These are phyloP conservation scores for Podotricha telesiphe DNA, from an alignment of 2,888 invertebrate species.

Conservation along the genomic window DNA sequence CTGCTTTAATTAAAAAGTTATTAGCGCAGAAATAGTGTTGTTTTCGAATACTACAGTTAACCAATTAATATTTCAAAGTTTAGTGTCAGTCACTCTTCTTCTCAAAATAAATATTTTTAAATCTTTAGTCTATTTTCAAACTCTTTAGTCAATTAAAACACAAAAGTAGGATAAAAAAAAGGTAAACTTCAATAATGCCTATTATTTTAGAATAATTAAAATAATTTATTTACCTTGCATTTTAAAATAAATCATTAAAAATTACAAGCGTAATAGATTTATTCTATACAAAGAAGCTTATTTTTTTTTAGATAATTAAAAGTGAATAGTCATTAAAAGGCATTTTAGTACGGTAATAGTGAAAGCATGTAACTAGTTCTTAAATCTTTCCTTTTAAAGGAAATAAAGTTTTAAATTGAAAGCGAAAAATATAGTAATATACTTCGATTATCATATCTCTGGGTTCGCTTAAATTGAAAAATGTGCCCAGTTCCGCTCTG, in stretches of 20 bases:
- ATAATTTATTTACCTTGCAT: too few species aligned
- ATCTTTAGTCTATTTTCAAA: too few species aligned
- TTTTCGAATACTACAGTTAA: neutral
- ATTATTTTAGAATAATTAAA: too few species aligned
- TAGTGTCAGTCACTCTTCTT: neutral
- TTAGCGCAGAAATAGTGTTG: neutral
- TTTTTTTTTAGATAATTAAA: too few species aligned
- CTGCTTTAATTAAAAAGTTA: slow-evolving; percentile 17
- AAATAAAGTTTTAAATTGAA: slow-evolving; percentile 49
- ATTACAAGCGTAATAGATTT: too few species aligned
- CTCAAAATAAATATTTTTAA: too few species aligned
- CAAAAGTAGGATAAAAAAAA: too few species aligned
- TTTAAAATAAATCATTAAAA: too few species aligned
- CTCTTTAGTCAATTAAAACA: too few species aligned
- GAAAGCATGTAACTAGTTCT: neutral
- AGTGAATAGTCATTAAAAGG: too few species aligned
- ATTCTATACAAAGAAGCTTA: too few species aligned
- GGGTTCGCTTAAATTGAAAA: slow-evolving; percentile 65
- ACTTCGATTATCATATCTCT: slow-evolving; percentile 67
- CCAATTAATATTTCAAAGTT: slow-evolving; percentile 5
- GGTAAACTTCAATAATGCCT: neutral
- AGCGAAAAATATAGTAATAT: slow-evolving; percentile 60
- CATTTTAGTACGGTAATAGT: neutral
- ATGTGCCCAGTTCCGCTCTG: slow-evolving; percentile 51
- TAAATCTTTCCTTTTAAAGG: neutral